Evolutionary conservation across 1,140 invertebrate species (phyloP), one percentile per base, ranked within the genome.

Genomic region (Rhagoletis zephyria): DNA sequence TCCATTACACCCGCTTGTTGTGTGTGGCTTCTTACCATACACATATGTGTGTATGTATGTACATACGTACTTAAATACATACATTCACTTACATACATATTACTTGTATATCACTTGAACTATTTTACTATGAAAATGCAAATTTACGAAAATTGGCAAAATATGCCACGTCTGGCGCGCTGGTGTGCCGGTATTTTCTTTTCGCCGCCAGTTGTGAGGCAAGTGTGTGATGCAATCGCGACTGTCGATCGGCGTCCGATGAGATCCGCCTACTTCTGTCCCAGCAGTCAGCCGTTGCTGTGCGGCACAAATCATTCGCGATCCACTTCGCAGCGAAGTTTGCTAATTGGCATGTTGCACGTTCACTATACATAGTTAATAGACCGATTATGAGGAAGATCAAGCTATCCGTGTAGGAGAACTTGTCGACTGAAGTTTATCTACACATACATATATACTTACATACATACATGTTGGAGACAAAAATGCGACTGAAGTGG

Each of bases 261-360:
- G 40, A 16, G 12, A 42, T 74, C 40, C 67, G 67, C 67, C 67
- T 74, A 74, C 67, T 74, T 74, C 67, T 74, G 67, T 42, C 67
- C 45, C 67, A 74, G 45, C 67, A 14, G 42, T 74, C 67, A 74
- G 42, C 1, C 12, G 67, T 16, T 45, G 42, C 42, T 74, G 67
- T 16, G 67, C 42, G 12, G 67, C 67, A 74, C 67, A 74, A 74
- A 40, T 67, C 19, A 67, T 30, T 12, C 19, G 40, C 64, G 64
- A 9, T 65, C 64, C 64, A 65, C 64, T 40, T 67, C 40, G 64
- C 4, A 10, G 42, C 14, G 67, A 9, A 48, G 16, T 12, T 74
- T 74, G 67, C 42, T 74, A 74, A 74, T 74, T 74, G 14, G 12
- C 67, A 74, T 74, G 67, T 74, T 74, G 67, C 67, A 48, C 67